A percentile compares a stretch with the other conserved stretches of the same genome.
phyloP scores from a whole-genome alignment of 2,113 vertebrate species.

The Dolichotis patagonum region DNA sequence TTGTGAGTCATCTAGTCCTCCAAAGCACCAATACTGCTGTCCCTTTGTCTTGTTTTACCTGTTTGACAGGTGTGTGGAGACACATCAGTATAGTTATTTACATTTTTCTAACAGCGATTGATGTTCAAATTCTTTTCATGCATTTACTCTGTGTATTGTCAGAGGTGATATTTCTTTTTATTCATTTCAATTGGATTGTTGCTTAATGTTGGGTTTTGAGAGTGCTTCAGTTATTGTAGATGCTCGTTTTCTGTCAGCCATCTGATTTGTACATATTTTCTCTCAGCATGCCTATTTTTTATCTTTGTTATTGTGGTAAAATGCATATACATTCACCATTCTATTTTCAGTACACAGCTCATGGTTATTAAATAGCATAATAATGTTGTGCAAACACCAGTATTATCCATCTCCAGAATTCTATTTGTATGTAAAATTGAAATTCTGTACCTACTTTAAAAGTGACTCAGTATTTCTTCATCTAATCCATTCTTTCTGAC shows the following conservation, averaged over 20 bases:
- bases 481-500: not conserved
- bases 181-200: not conserved
- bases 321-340: not conserved
- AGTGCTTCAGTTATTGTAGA: not conserved
- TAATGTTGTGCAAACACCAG: not conserved
- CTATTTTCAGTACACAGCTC: not conserved
- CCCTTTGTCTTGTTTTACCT: not conserved
- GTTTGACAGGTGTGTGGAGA: not conserved
- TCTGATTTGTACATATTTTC: not conserved
- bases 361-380: not conserved
- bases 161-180: not conserved
- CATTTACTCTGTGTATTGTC: not conserved
- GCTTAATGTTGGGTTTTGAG: not conserved
- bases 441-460: not conserved
- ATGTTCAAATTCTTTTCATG: not conserved
- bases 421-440: not conserved
- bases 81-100: not conserved
- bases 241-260: too few species aligned
- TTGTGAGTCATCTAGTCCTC: not conserved
- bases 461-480: not conserved
- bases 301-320: not conserved
- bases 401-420: not conserved
- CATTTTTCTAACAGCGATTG: not conserved
- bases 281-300: not conserved
- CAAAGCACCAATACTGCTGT: too few species aligned